Conservation (phyloP, 2,113 vertebrate species). For the Promerops cafer region DNA sequence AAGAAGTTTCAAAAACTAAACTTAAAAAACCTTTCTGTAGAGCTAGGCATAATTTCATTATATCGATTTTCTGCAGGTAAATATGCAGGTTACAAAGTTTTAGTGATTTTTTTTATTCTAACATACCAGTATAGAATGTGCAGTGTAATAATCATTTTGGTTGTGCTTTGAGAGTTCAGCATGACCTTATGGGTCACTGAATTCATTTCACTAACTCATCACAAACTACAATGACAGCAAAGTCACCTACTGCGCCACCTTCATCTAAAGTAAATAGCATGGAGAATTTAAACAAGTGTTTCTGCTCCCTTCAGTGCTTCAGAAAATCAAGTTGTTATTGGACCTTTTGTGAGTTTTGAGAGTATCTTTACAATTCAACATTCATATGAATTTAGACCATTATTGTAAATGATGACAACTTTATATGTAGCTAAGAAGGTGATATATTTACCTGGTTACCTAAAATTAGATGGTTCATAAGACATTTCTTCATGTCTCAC, state of each 20-base stretch:
- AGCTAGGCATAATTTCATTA: background rate
- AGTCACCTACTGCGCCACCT: conserved; percentile 45
- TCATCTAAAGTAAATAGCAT: conserved; percentile 17
- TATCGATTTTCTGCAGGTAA: background rate
- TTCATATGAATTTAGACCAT: background rate
- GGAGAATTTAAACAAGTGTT: conserved; percentile 23
- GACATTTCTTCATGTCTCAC: background rate
- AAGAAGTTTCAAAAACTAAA: background rate
- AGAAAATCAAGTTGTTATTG: background rate
- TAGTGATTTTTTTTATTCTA: background rate
- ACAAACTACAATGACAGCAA: conserved; percentile 45
- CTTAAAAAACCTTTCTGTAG: background rate
- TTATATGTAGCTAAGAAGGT: background rate
- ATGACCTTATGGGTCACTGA: conserved; percentile 17
- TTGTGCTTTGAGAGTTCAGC: conserved; percentile 24
- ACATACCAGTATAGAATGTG: background rate
- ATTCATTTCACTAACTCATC: conserved; percentile 56
- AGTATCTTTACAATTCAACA: background rate
- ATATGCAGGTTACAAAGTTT: background rate
- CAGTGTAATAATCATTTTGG: conserved; percentile 4
- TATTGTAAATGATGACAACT: background rate
- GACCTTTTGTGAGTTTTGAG: background rate
- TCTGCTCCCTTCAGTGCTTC: background rate
- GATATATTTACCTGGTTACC: background rate
- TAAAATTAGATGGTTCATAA: background rate